A percentile compares a stretch with the other conserved stretches of the same genome.
phyloP scores from a whole-genome alignment of 2,113 vertebrate genomes.

The Centrocercus urophasianus region DNA sequence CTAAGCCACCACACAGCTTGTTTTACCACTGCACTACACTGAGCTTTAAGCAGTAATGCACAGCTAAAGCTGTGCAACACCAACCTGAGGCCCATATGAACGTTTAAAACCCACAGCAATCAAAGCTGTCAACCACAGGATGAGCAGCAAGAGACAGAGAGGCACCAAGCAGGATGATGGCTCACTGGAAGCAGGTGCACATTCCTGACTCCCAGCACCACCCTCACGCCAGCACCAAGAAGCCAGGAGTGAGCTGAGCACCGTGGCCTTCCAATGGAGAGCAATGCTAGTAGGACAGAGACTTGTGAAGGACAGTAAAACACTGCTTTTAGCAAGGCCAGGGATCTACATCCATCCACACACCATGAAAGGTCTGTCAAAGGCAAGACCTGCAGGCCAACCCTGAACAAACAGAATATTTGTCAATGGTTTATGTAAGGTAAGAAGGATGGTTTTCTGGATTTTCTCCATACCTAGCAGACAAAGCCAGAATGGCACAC shows the following conservation, averaged over 20 bases:
- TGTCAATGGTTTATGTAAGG: neutral
- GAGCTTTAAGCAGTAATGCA: rapidly evolving
- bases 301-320: neutral
- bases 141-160: neutral
- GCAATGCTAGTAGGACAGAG: neutral
- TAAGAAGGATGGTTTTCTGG: neutral
- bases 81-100: rapidly evolving
- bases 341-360: neutral
- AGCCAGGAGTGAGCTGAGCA: neutral
- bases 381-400: neutral
- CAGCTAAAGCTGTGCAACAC: rapidly evolving
- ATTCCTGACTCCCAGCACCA: neutral
- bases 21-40: rapidly evolving
- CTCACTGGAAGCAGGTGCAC: neutral
- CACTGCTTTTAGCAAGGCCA: neutral
- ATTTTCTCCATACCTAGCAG: neutral
- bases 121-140: rapidly evolving
- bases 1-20: rapidly evolving
- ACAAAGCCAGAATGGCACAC: neutral
- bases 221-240: neutral
- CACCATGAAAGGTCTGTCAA: neutral
- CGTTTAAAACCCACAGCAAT: neutral
- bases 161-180: neutral
- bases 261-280: neutral
- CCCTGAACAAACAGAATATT: neutral